A percentile compares a stretch with the other conserved stretches of the same genome.
Conservation (phyloP, 2,888 invertebrate genomes). For the Heliconius hortense region DNA sequence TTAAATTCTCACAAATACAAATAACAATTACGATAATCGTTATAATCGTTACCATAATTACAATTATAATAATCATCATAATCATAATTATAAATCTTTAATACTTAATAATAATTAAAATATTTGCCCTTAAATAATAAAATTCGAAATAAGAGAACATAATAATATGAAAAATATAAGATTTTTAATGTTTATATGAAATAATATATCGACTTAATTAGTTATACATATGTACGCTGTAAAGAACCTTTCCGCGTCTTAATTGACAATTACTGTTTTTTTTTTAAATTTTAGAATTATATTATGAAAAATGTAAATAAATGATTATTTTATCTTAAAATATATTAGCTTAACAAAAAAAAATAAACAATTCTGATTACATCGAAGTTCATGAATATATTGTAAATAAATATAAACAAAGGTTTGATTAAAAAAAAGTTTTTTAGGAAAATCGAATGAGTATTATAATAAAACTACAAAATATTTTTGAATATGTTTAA, state of each 20-base stretch:
- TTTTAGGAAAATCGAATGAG: not conserved
- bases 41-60: not conserved
- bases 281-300: not conserved
- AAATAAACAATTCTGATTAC: not conserved
- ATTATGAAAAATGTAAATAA: not conserved
- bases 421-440: not conserved
- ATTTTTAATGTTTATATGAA: not conserved
- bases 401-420: conserved; percentile 5
- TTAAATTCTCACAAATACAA: not conserved
- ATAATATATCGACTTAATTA: not conserved
- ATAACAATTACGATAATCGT: not conserved
- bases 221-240: not conserved
- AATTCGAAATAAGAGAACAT: conserved; percentile 33
- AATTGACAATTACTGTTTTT: conserved; percentile 3
- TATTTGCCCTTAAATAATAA: conserved; percentile 26
- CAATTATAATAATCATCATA: not conserved
- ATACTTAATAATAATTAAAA: conserved; percentile 18
- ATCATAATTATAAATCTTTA: not conserved
- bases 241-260: not conserved
- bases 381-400: not conserved
- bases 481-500: not conserved
- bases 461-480: not conserved
- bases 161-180: not conserved
- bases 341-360: not conserved
- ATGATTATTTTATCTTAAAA: not conserved